phyloP scores from a whole-genome alignment of 2,113 vertebrate genomes.

The Oncorhynchus gorbuscha region DNA sequence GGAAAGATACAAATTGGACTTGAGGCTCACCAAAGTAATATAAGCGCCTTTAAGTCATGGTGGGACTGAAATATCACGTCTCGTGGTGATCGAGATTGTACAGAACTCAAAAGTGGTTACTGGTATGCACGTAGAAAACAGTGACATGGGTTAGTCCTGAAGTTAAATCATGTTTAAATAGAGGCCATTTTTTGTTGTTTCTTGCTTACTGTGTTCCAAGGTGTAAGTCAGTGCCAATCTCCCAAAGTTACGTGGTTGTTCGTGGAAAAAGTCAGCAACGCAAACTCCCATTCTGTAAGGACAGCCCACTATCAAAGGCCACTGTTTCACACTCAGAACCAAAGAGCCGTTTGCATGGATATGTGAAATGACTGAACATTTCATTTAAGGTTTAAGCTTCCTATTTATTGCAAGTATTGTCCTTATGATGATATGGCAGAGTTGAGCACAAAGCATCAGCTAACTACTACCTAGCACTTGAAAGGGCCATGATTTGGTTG shows the following conservation, averaged over 20 bases:
- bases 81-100: background rate
- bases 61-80: background rate
- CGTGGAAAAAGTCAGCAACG: background rate
- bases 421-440: background rate
- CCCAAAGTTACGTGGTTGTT: background rate
- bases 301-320: background rate
- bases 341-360: background rate
- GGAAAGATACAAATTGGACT: background rate
- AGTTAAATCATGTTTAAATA: background rate
- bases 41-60: too few species aligned
- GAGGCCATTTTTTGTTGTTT: background rate
- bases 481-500: too few species aligned
- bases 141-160: slow-evolving; percentile 9
- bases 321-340: background rate
- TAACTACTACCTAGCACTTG: too few species aligned
- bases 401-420: background rate
- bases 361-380: background rate
- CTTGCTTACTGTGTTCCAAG: background rate
- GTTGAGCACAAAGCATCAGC: background rate
- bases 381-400: background rate
- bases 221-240: background rate
- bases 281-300: background rate
- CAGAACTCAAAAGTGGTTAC: background rate
- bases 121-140: background rate
- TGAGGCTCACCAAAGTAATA: too few species aligned